Base-by-base conservation (phyloP, 2,888 invertebrate species). In the Pachycephus smyrnensis region DNA sequence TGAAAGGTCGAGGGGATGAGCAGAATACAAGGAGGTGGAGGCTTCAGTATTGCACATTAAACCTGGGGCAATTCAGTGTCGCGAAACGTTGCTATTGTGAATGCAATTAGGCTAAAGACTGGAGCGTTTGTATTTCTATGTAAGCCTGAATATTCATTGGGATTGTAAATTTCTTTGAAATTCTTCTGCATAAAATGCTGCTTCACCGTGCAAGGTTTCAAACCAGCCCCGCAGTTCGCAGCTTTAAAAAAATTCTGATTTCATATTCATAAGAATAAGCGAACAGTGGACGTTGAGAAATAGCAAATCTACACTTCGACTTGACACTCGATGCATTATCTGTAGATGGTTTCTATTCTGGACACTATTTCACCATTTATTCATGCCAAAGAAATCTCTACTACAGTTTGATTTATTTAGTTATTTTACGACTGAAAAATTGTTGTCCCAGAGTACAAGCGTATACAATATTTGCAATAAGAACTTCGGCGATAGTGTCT, bases 41-140 rank as follows among this genome's bases (percentile, higher is more conserved):
- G 23, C 71, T 71, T 71, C 71, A 75, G 75, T 40, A 75, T n/a
- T 77, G 73, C 75, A 73, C 78, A 73, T 78, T 78, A 78, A 78
- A 78, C 75, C 75, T 68, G 75, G 68, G 68, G 78, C 75, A 78
- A 78, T 78, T 78, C 71, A 73, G 71, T 78, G 78, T 76, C 73
- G 78, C 75, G 75, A 78, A 75, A 78, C 75, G 73, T 71, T 75
- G 73, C 76, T 73, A 76, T 78, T 78, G 78, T 78, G 68, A 75
- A 78, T 75, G 78, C 78, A 78, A 78, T 78, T 78, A 78, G 75
- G 76, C 75, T 78, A 78, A 78, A 78, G 69, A 78, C 78, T 75
- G 15, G 73, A 32, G 71, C 74, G 77, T 77, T 78, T 75, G 73
- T 78, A 78, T 75, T 78, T 55, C 78, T 73, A 75, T 40, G 55